Base-by-base conservation (phyloP, 2,888 invertebrate species). In the Lapara coniferarum region DNA sequence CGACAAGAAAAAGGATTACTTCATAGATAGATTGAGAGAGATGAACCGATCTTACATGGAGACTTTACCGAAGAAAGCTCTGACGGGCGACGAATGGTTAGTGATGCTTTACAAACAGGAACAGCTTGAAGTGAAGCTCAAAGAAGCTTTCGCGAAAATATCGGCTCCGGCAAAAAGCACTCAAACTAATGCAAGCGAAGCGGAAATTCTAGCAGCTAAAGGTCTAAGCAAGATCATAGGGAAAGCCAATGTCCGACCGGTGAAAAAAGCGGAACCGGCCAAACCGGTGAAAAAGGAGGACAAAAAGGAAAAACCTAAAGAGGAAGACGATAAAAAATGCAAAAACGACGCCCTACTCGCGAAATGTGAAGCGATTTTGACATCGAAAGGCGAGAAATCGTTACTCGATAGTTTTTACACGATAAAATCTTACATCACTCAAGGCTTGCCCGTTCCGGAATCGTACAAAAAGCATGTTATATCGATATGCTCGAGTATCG, bases 191-290 rank as follows among this genome's bases (percentile, higher is more conserved):
- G 86, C 87, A 0, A 92, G 90, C 71, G 93, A 94, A 77, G 93
- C 93, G 0, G 94, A 94, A 78, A 90, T 93, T 0, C 53, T 94
- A 67, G 94, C 90, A 0, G 94, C 91, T 0, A 93, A 89, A 74
- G 92, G 92, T 0, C 77, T 94, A 0, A 92, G 93, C 69, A 94
- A 93, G 71, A 90, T 94, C 0, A 93, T 94, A 55, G 89, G 87
- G 0, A 90, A 91, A 74, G 86, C 90, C 0, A 92, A 86, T 57
- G 75, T 82, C 0, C 77, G 79, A 2, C 78, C 78, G 0, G 82
- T 81, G 0, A 88, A 86, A 59, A 89, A 87, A 73, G 71, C 78
- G 0, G 87, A 79, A 16, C 77, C 80, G 0, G 74, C 77, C 10
- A 86, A 86, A 74, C 73, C 78, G 0, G 72, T 72, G 0, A 78